These are phyloP conservation scores for Harpalus rufipes DNA, from an alignment of 2,888 invertebrate genomes.

Conservation along the genomic window DNA sequence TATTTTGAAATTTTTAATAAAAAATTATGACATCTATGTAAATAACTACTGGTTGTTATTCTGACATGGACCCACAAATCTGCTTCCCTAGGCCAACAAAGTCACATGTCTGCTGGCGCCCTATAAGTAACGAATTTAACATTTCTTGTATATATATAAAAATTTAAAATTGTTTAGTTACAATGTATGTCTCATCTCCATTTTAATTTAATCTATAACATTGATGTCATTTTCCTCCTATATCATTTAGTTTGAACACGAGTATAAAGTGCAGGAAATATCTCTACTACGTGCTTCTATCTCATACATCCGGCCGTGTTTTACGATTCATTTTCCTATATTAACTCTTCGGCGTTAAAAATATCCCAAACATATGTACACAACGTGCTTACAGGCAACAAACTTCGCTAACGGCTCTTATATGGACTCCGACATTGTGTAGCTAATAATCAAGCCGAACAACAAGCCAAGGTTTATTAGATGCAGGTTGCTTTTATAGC, in stretches of 20 bases:
- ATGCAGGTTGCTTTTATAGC: constrained; percentile 5
- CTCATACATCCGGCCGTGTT: constrained; percentile 20
- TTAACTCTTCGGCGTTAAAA: constrained; percentile 45
- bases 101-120: too few relatives aligned
- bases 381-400: neutral
- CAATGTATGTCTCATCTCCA: neutral
- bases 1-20: too few relatives aligned
- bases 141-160: too few relatives aligned
- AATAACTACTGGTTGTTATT: too few relatives aligned
- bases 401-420: constrained; percentile 22
- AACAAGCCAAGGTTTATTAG: neutral
- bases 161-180: too few relatives aligned
- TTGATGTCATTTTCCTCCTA: neutral
- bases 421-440: constrained; percentile 30
- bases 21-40: too few relatives aligned
- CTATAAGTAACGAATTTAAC: too few relatives aligned
- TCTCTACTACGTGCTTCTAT: neutral
- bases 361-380: constrained; percentile 39
- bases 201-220: neutral
- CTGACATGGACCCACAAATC: too few relatives aligned
- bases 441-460: constrained; percentile 5
- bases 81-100: too few relatives aligned
- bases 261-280: neutral
- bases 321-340: constrained; percentile 36
- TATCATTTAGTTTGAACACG: neutral